These are phyloP conservation scores for Sycophila sp. DNA, from an alignment of 1,140 invertebrate genomes.

Conservation along the genomic window DNA sequence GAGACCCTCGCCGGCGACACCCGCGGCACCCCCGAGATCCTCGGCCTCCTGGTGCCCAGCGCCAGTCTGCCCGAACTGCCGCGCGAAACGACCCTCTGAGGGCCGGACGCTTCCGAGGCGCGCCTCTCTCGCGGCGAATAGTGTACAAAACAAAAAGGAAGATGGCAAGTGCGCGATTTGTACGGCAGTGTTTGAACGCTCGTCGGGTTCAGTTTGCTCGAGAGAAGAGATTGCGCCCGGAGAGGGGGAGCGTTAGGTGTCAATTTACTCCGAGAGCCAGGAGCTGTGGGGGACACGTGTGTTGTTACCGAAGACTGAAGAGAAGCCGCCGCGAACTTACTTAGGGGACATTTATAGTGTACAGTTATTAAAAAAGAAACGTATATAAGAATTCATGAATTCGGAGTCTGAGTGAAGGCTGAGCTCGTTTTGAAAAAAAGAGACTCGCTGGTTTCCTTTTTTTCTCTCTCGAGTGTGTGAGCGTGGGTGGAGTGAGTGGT, in stretches of 20 bases:
- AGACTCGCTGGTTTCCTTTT: background rate
- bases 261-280: slow-evolving; percentile 29
- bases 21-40: slow-evolving; percentile 48
- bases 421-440: background rate
- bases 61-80: slow-evolving; percentile 67
- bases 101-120: background rate
- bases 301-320: slow-evolving; percentile 29
- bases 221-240: background rate
- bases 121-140: background rate
- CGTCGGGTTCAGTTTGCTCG: background rate
- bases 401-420: too few relatives aligned
- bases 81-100: slow-evolving; percentile 53
- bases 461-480: too few relatives aligned
- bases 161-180: background rate
- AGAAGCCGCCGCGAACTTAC: slow-evolving; percentile 10
- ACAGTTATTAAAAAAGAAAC: slow-evolving; percentile 6
- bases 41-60: slow-evolving; percentile 61
- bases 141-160: slow-evolving; percentile 23
- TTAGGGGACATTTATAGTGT: slow-evolving; percentile 12
- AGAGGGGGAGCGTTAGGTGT: slow-evolving; percentile 30
- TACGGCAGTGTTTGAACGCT: background rate
- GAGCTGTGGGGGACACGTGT: background rate
- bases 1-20: slow-evolving; percentile 58
- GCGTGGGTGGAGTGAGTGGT: too few relatives aligned
- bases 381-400: background rate